These are phyloP conservation scores for Dipodomys spectabilis DNA, from an alignment of 2,113 vertebrate genomes.

Conservation along the genomic window DNA sequence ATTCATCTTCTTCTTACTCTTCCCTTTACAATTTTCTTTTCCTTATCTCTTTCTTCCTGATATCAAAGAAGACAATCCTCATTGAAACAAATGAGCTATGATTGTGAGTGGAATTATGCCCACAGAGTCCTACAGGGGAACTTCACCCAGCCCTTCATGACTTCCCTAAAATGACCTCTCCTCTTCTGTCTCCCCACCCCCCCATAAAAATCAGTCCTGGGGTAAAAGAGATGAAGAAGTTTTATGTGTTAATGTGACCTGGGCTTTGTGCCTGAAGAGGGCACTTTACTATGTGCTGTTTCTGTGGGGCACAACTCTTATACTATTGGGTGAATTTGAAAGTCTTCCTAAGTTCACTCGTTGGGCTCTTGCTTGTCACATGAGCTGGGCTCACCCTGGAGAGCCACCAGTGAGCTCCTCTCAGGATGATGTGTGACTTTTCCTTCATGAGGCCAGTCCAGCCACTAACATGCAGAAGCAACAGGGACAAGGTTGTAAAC, in stretches of 20 bases:
- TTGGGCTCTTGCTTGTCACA: background rate
- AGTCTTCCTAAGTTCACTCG: background rate
- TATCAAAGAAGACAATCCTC: background rate
- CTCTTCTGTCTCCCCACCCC: too few relatives aligned
- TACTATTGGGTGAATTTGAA: background rate
- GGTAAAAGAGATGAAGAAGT: background rate
- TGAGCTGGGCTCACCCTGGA: background rate
- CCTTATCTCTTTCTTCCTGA: background rate
- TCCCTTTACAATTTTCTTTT: background rate
- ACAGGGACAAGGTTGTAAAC: background rate
- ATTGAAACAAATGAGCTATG: background rate
- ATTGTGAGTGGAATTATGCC: background rate
- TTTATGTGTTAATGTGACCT: background rate
- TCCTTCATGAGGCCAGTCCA: fast-evolving
- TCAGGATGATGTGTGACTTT: background rate
- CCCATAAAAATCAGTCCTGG: background rate
- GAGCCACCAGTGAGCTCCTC: background rate
- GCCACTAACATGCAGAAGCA: background rate
- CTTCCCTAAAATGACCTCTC: background rate
- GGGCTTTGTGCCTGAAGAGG: background rate
- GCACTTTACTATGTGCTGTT: background rate
- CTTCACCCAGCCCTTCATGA: background rate
- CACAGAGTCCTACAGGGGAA: background rate
- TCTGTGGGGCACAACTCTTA: background rate
- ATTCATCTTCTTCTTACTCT: background rate